A percentile compares a stretch with the other conserved stretches of the same genome.
Evolutionary conservation across 2,797 vertebrate species (phyloP).

Genomic region (Craterocephalus amniculus): DNA sequence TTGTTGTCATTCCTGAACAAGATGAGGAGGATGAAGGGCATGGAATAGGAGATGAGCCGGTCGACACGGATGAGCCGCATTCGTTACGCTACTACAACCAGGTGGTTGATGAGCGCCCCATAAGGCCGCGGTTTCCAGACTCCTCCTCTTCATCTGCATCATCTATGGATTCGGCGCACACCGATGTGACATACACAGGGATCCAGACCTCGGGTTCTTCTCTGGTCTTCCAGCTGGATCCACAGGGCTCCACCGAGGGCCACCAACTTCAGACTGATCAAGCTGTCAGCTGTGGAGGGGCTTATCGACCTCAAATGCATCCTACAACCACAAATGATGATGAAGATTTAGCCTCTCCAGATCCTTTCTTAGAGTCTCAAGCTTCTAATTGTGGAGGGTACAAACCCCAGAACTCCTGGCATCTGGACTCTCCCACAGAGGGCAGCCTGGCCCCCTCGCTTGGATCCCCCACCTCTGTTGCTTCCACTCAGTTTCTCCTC

Average conservation of each 20-base stretch:
- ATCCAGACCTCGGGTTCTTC: slow-evolving; percentile 88
- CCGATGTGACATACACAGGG: slow-evolving; percentile 93
- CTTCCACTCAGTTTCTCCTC: slow-evolving; percentile 94
- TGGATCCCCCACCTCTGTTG: slow-evolving; percentile 93
- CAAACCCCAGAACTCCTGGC: slow-evolving; percentile 91
- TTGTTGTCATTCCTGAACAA: slow-evolving; percentile 80
- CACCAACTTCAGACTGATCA: slow-evolving; percentile 43
- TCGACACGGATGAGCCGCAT: slow-evolving; percentile 78
- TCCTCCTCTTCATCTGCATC: slow-evolving; percentile 81
- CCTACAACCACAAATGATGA: slow-evolving; percentile 69
- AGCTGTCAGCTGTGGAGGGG: slow-evolving; percentile 33
- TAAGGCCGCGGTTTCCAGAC: slow-evolving; percentile 75
- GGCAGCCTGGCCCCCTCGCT: slow-evolving; percentile 81
- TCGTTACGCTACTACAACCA: slow-evolving; percentile 83
- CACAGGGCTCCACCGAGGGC: slow-evolving; percentile 84
- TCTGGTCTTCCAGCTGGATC: slow-evolving; percentile 73
- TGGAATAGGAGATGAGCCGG: slow-evolving; percentile 58
- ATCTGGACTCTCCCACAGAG: slow-evolving; percentile 81
- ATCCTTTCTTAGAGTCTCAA: slow-evolving; percentile 49
- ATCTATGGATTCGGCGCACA: slow-evolving; percentile 81
- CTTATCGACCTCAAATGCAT: slow-evolving; percentile 80
- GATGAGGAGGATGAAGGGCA: slow-evolving; percentile 72
- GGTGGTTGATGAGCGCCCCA: slow-evolving; percentile 82
- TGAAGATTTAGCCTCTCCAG: slow-evolving; percentile 44
- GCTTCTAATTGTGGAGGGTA: slow-evolving; percentile 80